Base-by-base conservation (phyloP, 1,140 invertebrate genomes). In the Cydia strobilella region DNA sequence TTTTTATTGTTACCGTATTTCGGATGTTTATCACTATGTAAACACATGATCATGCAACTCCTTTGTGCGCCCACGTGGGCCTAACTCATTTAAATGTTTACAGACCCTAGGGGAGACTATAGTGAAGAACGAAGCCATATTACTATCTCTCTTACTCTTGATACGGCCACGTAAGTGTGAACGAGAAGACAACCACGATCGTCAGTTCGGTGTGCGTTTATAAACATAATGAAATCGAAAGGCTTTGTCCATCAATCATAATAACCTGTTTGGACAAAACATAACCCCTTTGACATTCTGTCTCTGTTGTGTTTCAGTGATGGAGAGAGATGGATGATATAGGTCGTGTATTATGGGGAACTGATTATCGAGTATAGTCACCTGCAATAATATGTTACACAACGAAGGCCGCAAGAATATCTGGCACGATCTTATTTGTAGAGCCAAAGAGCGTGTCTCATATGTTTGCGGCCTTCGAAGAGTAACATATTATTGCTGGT, bases 221-320 rank as follows among this genome's bases (percentile, higher is more conserved):
- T 25, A 63, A 63, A 63, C 63, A 20, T 1, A 66, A 66, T 66
- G 63, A 66, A 66, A 66, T n/a, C 63, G 63, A 66, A 66, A 66
- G 25, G 23, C 27, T 66, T 66, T 35, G 25, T 66, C 25, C 63
- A 66, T 66, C 63, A 66, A 66, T 66, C 63, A 66, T 66, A 66
- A 12, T 15, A 66, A 66, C 63, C 63, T 31, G 63, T 66, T 66
- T 66, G 27, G 27, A 15, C 25, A 66, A 66, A 66, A 51, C 48
- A 51, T 51, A 18, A 51, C 15, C 48, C 48, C n/a, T 51, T n/a
- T 51, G 48, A n/a, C 12, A 51, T 51, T 51, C n/a, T 7, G 48
- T 51, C 48, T 51, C 48, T 51, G n/a, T 51, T 6, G 15, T 51
- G 48, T 51, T 51, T 18, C 6, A 51, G 48, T 51, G 48, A 51